A percentile compares a stretch with the other conserved stretches of the same genome.
These are phyloP conservation scores for Leptocoma aspasia DNA, from an alignment of 2,113 vertebrate species.

Conservation along the genomic window DNA sequence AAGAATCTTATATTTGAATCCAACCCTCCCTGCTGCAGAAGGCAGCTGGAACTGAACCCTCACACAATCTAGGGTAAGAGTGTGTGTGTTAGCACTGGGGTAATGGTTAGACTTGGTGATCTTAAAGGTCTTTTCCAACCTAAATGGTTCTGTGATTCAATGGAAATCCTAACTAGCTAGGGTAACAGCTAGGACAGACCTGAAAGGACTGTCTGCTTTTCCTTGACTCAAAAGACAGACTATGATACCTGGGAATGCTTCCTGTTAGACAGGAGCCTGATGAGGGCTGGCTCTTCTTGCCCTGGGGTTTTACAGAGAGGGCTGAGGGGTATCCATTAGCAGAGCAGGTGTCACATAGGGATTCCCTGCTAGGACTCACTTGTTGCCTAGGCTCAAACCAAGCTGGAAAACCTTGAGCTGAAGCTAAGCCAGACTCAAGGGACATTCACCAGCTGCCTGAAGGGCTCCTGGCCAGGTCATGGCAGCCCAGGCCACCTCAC, in stretches of 20 bases:
- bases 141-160: not conserved
- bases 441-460: not conserved
- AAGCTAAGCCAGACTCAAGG: not conserved
- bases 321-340: not conserved
- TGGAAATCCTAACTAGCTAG: not conserved
- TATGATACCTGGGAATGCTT: not conserved
- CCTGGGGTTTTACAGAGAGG: fast-evolving
- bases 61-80: not conserved
- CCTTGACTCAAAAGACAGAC: not conserved
- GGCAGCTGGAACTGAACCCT: not conserved
- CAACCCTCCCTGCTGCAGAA: not conserved
- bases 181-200: too few species aligned
- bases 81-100: not conserved
- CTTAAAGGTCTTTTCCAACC: not conserved
- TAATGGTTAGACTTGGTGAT: not conserved
- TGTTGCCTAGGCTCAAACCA: not conserved
- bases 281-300: not conserved
- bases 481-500: not conserved
- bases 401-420: not conserved
- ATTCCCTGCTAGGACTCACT: not conserved
- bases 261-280: not conserved
- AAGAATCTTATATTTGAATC: not conserved
- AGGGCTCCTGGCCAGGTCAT: fast-evolving
- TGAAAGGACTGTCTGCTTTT: not conserved
- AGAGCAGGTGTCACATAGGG: not conserved